Conservation (phyloP, 2,797 vertebrate species). For the Darevskia mixta region DNA sequence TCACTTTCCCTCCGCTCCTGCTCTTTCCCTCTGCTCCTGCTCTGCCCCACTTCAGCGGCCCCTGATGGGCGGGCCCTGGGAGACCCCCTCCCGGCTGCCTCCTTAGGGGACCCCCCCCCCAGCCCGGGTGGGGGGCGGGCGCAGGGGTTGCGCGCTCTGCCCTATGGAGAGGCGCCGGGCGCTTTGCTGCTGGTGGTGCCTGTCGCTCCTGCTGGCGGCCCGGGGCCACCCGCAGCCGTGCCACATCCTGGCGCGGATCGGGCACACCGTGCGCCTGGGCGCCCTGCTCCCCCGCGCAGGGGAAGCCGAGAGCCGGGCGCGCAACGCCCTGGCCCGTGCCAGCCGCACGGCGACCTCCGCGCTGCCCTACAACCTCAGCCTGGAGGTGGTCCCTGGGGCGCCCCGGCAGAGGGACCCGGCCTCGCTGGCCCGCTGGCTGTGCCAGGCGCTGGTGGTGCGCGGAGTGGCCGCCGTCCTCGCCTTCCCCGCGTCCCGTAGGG, state of each 20-base stretch:
- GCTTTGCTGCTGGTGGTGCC: not conserved
- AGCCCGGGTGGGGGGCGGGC: slow-evolving; percentile 31
- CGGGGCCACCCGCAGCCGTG: slow-evolving; percentile 89
- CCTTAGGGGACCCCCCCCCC: not conserved
- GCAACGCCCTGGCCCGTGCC: slow-evolving; percentile 81
- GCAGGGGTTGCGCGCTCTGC: not conserved
- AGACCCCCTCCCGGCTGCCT: not conserved
- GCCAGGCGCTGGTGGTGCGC: slow-evolving; percentile 84
- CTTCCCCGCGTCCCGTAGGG: slow-evolving; percentile 87
- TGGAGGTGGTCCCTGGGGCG: slow-evolving; percentile 85
- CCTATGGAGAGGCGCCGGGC: slow-evolving; percentile 16
- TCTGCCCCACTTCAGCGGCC: not conserved
- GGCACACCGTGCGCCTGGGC: slow-evolving; percentile 86
- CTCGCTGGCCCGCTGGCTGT: slow-evolving; percentile 86
- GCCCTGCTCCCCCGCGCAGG: slow-evolving; percentile 83
- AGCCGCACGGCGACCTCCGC: slow-evolving; percentile 65
- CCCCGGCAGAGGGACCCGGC: slow-evolving; percentile 84
- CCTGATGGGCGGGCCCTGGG: not conserved
- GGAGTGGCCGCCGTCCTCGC: slow-evolving; percentile 89
- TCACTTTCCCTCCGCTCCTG: no score
- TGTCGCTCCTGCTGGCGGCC: slow-evolving; percentile 53
- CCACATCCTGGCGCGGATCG: slow-evolving; percentile 79
- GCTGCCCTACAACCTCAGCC: slow-evolving; percentile 87
- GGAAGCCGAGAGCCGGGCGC: slow-evolving; percentile 77
- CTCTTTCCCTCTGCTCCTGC: not conserved